These are phyloP conservation scores for Dermatemys mawii DNA, from an alignment of 2,113 vertebrate genomes.

Conservation along the genomic window DNA sequence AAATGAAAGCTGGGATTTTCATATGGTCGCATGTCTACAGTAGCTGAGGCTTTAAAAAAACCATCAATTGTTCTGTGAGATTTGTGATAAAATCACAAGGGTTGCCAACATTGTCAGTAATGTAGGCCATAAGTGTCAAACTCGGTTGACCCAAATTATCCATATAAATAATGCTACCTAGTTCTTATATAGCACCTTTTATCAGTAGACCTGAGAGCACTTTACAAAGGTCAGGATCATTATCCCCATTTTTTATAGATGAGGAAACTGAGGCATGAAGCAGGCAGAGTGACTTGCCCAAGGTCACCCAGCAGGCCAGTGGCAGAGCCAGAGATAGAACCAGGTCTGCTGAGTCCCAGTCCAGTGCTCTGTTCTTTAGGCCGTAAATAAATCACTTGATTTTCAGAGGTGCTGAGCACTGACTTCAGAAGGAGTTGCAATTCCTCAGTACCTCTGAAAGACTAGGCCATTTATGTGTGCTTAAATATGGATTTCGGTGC, in stretches of 20 bases:
- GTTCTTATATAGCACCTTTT: background rate
- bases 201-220: background rate
- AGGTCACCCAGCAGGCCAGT: background rate
- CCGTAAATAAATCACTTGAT: background rate
- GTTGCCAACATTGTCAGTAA: fast-evolving
- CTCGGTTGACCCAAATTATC: fast-evolving
- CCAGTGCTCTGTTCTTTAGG: background rate
- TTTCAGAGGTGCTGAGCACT: background rate
- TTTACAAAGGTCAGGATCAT: background rate
- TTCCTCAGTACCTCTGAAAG: background rate
- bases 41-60: background rate
- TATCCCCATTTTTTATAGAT: background rate
- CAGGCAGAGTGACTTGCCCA: background rate
- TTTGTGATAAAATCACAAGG: background rate
- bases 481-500: background rate
- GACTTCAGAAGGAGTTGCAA: background rate
- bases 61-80: fast-evolving
- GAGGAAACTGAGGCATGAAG: background rate
- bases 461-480: fast-evolving
- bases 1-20: background rate
- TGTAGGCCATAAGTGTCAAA: background rate
- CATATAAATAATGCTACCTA: background rate
- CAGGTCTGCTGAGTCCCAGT: background rate
- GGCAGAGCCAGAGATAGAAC: background rate
- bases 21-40: fast-evolving